Evolutionary conservation across 2,888 invertebrate species (phyloP).

Genomic region (Pseudococcus jackbeardsleyi): DNA sequence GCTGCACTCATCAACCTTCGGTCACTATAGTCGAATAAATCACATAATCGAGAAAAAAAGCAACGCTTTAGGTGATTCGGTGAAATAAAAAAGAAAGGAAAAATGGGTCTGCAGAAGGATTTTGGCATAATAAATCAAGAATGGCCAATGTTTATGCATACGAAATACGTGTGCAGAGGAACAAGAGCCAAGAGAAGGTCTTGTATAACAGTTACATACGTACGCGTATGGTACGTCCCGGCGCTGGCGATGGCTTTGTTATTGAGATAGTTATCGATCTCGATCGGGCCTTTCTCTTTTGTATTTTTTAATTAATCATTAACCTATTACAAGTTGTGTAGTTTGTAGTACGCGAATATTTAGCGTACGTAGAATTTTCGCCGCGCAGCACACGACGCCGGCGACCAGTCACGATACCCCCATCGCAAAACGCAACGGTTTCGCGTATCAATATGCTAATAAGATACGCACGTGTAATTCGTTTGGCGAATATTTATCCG

Average conservation of each 20-base stretch:
- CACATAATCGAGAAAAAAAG: constrained; percentile 16
- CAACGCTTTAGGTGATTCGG: background rate
- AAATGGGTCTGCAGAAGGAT: background rate
- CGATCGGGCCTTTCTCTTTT: constrained; percentile 59
- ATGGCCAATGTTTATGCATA: background rate
- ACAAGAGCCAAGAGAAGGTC: constrained; percentile 4
- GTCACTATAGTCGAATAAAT: background rate
- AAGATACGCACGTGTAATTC: background rate
- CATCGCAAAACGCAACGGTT: background rate
- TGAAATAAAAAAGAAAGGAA: background rate
- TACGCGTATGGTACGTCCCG: background rate
- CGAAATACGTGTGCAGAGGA: background rate
- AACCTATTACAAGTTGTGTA: constrained; percentile 9
- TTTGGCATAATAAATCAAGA: constrained; percentile 31
- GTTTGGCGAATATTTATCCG: background rate
- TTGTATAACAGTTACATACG: constrained; percentile 22
- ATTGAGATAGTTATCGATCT: constrained; percentile 53
- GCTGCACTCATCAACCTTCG: background rate
- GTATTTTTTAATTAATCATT: constrained; percentile 46
- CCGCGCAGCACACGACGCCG: background rate
- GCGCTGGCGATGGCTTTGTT: background rate
- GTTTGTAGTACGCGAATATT: background rate
- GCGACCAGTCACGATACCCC: constrained; percentile 49
- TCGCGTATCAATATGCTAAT: constrained; percentile 14
- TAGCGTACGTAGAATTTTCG: no score